Conservation (phyloP, 2,113 vertebrate genomes). For the Psittacara wagleri region DNA sequence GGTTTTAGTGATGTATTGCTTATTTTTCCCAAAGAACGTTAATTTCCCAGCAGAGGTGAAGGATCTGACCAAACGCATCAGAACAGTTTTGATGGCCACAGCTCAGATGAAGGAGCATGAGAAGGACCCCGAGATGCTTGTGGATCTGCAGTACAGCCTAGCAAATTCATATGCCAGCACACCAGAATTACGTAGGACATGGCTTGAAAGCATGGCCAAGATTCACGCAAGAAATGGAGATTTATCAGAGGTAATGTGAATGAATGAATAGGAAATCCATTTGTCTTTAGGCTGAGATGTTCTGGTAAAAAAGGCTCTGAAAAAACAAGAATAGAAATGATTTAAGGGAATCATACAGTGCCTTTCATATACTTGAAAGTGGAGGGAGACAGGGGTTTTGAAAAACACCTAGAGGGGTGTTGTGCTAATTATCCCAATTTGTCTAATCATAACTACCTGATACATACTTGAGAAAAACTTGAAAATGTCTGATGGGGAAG, state of each 20-base stretch:
- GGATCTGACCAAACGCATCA: conserved; percentile 94
- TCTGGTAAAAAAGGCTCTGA: not conserved
- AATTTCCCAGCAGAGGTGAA: conserved; percentile 96
- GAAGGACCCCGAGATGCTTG: conserved; percentile 97
- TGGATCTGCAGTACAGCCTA: conserved; percentile 96
- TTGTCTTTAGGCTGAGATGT: not conserved
- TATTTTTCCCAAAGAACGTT: conserved; percentile 86
- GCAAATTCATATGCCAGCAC: conserved; percentile 98
- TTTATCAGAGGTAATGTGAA: conserved; percentile 88
- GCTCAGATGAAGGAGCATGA: conserved; percentile 99
- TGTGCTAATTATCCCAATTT: not conserved
- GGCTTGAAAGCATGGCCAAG: conserved; percentile 99
- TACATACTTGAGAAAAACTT: not conserved
- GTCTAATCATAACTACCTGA: not conserved
- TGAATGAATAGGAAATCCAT: not conserved
- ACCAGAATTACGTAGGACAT: conserved; percentile 92
- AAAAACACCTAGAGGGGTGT: not conserved
- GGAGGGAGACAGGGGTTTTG: not conserved
- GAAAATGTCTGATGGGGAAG: not conserved
- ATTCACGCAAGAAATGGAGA: conserved; percentile 95
- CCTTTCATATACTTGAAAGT: not conserved
- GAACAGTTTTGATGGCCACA: conserved; percentile 97
- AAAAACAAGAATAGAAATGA: not conserved
- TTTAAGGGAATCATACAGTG: not conserved
- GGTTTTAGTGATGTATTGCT: conserved; percentile 38